phyloP scores from a whole-genome alignment of 2,888 invertebrate genomes.

The Brachypalpus laphriformis region DNA sequence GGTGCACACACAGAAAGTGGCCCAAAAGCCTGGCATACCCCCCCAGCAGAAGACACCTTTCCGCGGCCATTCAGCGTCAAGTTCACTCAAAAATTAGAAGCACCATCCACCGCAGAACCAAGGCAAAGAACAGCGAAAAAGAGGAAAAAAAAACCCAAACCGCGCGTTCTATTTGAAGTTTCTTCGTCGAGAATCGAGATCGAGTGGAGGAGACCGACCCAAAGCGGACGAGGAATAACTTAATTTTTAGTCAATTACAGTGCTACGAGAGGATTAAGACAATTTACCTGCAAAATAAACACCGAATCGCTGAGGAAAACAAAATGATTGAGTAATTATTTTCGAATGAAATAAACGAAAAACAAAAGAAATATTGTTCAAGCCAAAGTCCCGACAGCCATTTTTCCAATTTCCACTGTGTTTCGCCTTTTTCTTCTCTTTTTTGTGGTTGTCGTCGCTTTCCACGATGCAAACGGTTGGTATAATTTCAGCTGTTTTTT shows the following conservation, averaged over 20 bases:
- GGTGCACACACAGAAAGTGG: background rate
- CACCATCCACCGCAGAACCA: slow-evolving; percentile 25
- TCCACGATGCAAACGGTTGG: slow-evolving; percentile 60
- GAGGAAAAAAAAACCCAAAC: background rate
- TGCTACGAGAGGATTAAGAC: background rate
- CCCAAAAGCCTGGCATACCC: background rate
- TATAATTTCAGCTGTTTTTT: slow-evolving; percentile 72
- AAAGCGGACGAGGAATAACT: slow-evolving; percentile 1
- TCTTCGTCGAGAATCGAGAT: background rate
- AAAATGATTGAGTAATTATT: slow-evolving; percentile 26
- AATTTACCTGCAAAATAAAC: slow-evolving; percentile 66
- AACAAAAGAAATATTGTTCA: slow-evolving; percentile 61
- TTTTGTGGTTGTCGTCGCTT: slow-evolving; percentile 53
- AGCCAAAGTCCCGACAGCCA: slow-evolving; percentile 66
- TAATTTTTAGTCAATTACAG: background rate
- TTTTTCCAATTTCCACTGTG: slow-evolving; percentile 70
- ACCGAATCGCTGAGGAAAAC: slow-evolving; percentile 19
- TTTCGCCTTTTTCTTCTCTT: slow-evolving; percentile 37
- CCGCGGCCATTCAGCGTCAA: too few species aligned
- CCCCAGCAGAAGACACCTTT: too few species aligned
- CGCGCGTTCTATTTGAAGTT: slow-evolving; percentile 56
- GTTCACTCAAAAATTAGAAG: background rate
- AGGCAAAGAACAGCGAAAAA: slow-evolving; percentile 9
- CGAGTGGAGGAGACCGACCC: slow-evolving; percentile 12
- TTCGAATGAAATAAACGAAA: slow-evolving; percentile 50